These are phyloP conservation scores for Pangasius larnaudii DNA, from an alignment of 2,797 vertebrate species.

Conservation along the genomic window DNA sequence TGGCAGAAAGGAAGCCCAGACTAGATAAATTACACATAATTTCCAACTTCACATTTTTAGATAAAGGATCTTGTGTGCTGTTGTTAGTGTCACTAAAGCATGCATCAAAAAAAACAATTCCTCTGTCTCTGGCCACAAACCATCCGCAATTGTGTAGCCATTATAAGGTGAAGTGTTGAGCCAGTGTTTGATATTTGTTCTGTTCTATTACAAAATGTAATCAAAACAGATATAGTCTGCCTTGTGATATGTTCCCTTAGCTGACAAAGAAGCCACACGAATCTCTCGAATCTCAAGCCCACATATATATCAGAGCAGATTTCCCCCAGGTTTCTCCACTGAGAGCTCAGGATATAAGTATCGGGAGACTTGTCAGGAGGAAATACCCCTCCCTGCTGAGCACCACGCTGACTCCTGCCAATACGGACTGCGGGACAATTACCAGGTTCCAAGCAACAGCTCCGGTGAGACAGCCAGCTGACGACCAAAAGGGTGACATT, in stretches of 20 bases:
- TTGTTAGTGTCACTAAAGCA: constrained; percentile 57
- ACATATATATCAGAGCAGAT: neutral
- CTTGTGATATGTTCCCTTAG: neutral
- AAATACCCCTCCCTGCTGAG: constrained; percentile 58
- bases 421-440: constrained; percentile 68
- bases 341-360: constrained; percentile 42
- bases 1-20: constrained; percentile 38
- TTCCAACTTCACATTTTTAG: constrained; percentile 54
- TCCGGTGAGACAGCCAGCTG: constrained; percentile 61
- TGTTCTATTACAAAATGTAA: neutral
- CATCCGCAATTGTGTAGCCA: constrained; percentile 23
- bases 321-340: constrained; percentile 16
- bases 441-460: constrained; percentile 59
- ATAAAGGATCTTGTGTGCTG: constrained; percentile 55
- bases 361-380: constrained; percentile 43
- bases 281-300: neutral
- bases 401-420: constrained; percentile 63
- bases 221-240: neutral
- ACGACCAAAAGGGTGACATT: constrained; percentile 70
- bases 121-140: constrained; percentile 37
- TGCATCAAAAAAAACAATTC: constrained; percentile 45
- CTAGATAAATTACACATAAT: constrained; percentile 57
- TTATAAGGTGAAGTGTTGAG: constrained; percentile 20
- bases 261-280: neutral
- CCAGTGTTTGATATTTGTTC: constrained; percentile 9